A percentile compares a stretch with the other conserved stretches of the same genome.
Conservation (phyloP, 2,888 invertebrate genomes). For the Drosophila antonietae region DNA sequence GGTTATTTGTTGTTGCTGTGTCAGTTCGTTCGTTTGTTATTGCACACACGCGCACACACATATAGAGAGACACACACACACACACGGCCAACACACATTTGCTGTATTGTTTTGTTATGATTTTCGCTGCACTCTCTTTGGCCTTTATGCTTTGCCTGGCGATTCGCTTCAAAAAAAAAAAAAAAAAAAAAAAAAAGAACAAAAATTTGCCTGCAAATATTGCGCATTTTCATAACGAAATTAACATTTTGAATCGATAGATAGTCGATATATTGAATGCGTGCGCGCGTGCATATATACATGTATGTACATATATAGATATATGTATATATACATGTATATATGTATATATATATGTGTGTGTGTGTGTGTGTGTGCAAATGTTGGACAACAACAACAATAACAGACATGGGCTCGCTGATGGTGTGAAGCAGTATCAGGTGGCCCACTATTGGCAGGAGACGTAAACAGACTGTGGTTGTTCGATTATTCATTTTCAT, state of each 20-base stretch:
- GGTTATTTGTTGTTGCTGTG: conserved; percentile 24
- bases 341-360: no score
- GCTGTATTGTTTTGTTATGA: conserved; percentile 51
- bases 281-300: conserved; percentile 4
- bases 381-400: conserved; percentile 1
- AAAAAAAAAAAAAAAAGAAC: background rate
- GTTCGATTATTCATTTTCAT: conserved; percentile 54
- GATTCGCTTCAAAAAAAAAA: conserved; percentile 45
- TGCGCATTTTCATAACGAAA: conserved; percentile 65
- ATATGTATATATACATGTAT: no score
- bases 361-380: background rate
- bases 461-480: conserved; percentile 46
- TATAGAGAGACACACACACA: background rate
- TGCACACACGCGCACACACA: background rate
- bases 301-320: no score
- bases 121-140: conserved; percentile 53
- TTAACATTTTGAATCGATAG: conserved; percentile 70
- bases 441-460: conserved; percentile 32
- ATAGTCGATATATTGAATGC: conserved; percentile 61
- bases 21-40: conserved; percentile 32
- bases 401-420: conserved; percentile 24
- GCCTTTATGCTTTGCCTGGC: conserved; percentile 45
- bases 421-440: conserved; percentile 36
- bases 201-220: conserved; percentile 40
- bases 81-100: background rate